Evolutionary conservation across 2,888 invertebrate genomes (phyloP).

Genomic region (Pyrrhia umbra): DNA sequence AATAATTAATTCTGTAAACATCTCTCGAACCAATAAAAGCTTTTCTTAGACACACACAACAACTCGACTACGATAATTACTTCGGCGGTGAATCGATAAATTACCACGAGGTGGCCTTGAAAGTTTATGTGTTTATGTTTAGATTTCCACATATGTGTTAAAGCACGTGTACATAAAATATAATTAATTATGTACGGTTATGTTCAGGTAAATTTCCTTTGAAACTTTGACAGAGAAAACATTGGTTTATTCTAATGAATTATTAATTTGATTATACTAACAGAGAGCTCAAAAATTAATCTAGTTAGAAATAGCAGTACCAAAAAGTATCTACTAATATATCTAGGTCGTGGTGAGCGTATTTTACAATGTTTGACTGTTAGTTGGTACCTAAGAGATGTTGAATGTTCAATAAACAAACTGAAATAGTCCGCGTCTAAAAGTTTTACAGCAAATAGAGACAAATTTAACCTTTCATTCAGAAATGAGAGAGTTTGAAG

Average conservation of each 20-base stretch:
- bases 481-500: not conserved
- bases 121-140: constrained; percentile 17
- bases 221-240: not conserved
- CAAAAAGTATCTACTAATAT: no score
- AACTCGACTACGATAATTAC: constrained; percentile 7
- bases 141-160: constrained; percentile 3
- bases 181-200: constrained; percentile 28
- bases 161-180: constrained; percentile 38
- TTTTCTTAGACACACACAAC: constrained; percentile 13
- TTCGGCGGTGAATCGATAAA: constrained; percentile 36
- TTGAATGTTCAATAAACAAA: not conserved
- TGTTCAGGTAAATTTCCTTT: constrained; percentile 19
- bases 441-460: not conserved
- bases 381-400: no score
- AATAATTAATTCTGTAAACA: not conserved
- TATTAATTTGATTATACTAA: not conserved
- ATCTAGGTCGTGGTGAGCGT: no score
- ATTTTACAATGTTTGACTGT: no score
- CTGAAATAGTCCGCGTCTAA: not conserved
- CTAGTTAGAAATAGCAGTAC: not conserved
- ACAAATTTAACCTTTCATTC: not conserved
- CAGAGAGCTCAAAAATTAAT: not conserved
- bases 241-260: constrained; percentile 8
- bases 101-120: constrained; percentile 28
- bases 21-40: not conserved